phyloP scores from a whole-genome alignment of 2,888 invertebrate genomes.

The Halictus quadricinctus region DNA sequence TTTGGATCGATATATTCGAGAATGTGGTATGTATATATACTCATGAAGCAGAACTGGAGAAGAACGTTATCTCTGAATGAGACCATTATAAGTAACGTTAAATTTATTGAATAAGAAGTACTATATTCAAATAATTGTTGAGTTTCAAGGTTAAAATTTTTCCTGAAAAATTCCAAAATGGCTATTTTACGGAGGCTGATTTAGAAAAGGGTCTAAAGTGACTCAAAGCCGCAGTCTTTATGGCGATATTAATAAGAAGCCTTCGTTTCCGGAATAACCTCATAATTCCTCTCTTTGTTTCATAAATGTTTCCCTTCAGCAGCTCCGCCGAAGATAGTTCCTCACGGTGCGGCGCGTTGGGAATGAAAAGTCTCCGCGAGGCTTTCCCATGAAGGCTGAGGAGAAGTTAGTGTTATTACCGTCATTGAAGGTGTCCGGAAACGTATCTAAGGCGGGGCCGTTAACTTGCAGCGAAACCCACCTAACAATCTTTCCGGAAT shows the following conservation, averaged over 20 bases:
- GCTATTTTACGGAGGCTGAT: background rate
- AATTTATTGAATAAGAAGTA: too few relatives aligned
- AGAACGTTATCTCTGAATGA: too few relatives aligned
- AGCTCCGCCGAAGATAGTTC: slow-evolving; percentile 43
- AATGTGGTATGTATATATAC: background rate
- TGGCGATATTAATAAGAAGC: slow-evolving; percentile 18
- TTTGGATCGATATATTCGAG: too few relatives aligned
- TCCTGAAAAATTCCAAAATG: background rate
- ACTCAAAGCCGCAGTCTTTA: background rate
- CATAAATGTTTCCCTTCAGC: slow-evolving; percentile 40
- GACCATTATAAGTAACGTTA: too few relatives aligned
- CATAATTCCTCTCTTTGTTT: slow-evolving; percentile 60
- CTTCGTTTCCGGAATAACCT: slow-evolving; percentile 36
- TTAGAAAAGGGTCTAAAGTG: background rate
- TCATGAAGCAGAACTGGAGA: background rate
- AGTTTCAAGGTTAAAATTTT: background rate
- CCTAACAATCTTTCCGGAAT: slow-evolving; percentile 60
- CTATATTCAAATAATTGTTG: too few relatives aligned
- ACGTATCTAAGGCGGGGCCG: slow-evolving; percentile 67
- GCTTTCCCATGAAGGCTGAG: slow-evolving; percentile 67
- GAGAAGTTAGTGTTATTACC: slow-evolving; percentile 79
- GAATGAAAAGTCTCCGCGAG: slow-evolving; percentile 48
- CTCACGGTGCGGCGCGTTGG: slow-evolving; percentile 42
- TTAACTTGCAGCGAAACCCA: slow-evolving; percentile 70
- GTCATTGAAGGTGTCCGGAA: slow-evolving; percentile 72